Evolutionary conservation across 1,140 invertebrate species (phyloP).

Genomic region (Cephus cinctus): DNA sequence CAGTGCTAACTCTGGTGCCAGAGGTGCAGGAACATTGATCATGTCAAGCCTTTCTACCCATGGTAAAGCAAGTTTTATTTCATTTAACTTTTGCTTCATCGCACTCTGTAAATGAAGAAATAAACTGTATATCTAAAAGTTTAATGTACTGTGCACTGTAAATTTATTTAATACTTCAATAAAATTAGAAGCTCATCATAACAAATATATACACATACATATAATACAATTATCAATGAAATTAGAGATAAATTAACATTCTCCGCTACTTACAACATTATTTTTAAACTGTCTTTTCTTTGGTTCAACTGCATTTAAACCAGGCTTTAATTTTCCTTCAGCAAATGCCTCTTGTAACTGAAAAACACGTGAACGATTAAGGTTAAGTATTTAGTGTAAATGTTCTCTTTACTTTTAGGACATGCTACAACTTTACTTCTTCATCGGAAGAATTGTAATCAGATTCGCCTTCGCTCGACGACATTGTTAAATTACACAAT

Average conservation of each 20-base stretch:
- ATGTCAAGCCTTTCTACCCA: constrained; percentile 88
- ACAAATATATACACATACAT: neutral
- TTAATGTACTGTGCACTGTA: no score
- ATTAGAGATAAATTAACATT: neutral
- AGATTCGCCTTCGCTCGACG: constrained; percentile 37
- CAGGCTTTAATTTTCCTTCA: constrained; percentile 77
- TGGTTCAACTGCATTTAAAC: constrained; percentile 70
- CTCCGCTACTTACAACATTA: constrained; percentile 64
- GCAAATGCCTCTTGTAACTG: constrained; percentile 84
- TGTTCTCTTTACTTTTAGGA: no score
- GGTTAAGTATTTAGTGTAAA: constrained; percentile 20
- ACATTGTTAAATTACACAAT: constrained; percentile 17
- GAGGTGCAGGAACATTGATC: constrained; percentile 69
- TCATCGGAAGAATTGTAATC: constrained; percentile 50
- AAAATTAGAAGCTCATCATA: no score
- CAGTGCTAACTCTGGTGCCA: constrained; percentile 78
- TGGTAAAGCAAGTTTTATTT: constrained; percentile 70
- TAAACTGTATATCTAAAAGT: no score
- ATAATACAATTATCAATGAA: neutral
- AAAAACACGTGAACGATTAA: constrained; percentile 31
- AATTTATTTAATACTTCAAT: neutral
- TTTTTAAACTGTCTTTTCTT: constrained; percentile 63
- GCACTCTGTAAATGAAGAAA: constrained; percentile 55
- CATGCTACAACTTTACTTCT: no score
- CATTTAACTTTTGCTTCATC: constrained; percentile 70